Percentiles rank a stretch among this genome's conserved stretches.
Conservation (phyloP, 2,797 vertebrate genomes). For the Characodon lateralis region DNA sequence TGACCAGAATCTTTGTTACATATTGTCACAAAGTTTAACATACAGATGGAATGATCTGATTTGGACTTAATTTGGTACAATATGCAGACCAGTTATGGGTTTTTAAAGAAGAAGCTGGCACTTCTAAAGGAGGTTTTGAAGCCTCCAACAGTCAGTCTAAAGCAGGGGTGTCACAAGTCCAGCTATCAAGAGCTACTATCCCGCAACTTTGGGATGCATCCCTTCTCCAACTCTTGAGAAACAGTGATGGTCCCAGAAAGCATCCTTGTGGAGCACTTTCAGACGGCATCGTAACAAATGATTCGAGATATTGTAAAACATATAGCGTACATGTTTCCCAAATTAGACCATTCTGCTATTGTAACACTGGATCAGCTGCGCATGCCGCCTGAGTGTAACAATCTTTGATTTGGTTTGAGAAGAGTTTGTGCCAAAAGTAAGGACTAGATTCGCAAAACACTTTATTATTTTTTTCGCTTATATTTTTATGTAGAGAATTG, state of each 20-base stretch:
- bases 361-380: background rate
- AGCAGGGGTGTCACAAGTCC: too few species aligned
- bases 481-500: background rate
- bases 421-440: background rate
- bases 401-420: background rate
- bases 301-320: too few species aligned
- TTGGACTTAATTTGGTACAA: background rate
- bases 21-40: background rate
- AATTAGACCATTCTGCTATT: too few species aligned
- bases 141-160: too few species aligned
- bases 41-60: background rate
- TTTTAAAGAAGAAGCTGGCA: background rate
- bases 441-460: background rate
- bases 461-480: background rate
- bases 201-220: background rate
- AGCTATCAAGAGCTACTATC: background rate
- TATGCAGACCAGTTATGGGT: background rate
- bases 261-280: too few species aligned
- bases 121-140: background rate
- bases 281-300: too few species aligned
- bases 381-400: background rate
- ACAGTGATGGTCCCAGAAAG: too few species aligned
- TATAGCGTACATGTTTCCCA: too few species aligned
- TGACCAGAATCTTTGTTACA: background rate
- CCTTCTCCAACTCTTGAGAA: background rate